Percentiles rank a stretch among this genome's conserved stretches.
Conservation (phyloP, 2,113 vertebrate species). For the Turdus rufiventris region DNA sequence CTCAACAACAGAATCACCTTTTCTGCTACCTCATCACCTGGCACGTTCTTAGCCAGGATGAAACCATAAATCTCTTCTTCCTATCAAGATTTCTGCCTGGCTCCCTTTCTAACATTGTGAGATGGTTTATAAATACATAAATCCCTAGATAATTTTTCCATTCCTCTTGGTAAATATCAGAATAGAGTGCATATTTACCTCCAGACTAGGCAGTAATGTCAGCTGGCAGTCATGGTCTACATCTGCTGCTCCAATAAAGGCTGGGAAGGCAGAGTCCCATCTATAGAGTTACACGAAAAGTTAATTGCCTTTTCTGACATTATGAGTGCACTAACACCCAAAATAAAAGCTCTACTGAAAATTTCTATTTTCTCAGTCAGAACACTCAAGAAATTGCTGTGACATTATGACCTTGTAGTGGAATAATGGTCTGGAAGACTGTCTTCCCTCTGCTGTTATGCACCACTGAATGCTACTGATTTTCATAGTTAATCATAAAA, state of each 20-base stretch:
- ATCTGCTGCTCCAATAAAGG: neutral
- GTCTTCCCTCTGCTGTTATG: conserved; percentile 35
- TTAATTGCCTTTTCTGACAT: neutral
- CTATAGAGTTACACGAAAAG: neutral
- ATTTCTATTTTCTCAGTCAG: neutral
- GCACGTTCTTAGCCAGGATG: neutral
- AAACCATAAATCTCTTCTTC: conserved; percentile 10
- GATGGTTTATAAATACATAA: neutral
- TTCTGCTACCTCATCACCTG: neutral
- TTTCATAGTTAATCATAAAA: conserved; percentile 59
- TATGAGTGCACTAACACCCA: neutral
- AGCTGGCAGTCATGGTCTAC: accelerated
- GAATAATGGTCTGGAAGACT: conserved; percentile 18
- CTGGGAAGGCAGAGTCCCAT: neutral
- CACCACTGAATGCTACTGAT: conserved; percentile 30
- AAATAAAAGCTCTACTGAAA: neutral
- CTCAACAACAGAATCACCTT: neutral
- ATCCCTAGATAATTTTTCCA: neutral
- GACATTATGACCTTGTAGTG: conserved; percentile 28
- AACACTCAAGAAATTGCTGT: neutral
- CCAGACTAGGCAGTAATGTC: neutral
- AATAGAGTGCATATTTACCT: neutral
- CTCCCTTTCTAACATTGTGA: neutral
- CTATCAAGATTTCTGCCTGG: neutral
- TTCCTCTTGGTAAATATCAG: neutral